phyloP scores from a whole-genome alignment of 2,888 invertebrate genomes.

The Amblyjoppa fuscipennis region DNA sequence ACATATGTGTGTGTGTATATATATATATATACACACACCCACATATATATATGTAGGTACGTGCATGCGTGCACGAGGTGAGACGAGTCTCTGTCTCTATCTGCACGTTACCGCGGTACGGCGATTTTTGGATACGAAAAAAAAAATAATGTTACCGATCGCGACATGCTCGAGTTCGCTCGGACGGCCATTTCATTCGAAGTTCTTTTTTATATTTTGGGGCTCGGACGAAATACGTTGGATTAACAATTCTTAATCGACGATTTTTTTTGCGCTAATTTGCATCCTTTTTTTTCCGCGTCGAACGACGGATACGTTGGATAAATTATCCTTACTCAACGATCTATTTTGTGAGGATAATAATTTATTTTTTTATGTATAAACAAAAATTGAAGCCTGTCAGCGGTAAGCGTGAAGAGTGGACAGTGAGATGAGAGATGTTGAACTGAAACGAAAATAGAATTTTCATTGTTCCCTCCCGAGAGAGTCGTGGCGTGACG shows the following conservation, averaged over 20 bases:
- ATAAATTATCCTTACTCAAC: not conserved
- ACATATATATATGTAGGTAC: conserved; percentile 12
- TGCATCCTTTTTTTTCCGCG: not conserved
- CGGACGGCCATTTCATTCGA: not conserved
- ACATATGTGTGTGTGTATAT: conserved; percentile 23
- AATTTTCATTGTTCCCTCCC: conserved; percentile 19
- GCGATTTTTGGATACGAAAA: conserved; percentile 50
- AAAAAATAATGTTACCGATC: conserved; percentile 12
- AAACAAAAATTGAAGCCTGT: not conserved
- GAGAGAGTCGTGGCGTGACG: conserved; percentile 54
- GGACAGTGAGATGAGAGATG: conserved; percentile 1
- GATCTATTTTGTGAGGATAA: not conserved
- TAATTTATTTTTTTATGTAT: not conserved
- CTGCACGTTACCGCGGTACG: conserved; percentile 19
- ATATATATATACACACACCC: not conserved
- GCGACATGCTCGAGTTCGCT: conserved; percentile 35
- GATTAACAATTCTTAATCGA: not conserved
- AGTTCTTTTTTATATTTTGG: not conserved
- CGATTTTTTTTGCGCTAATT: not conserved
- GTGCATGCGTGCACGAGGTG: conserved; percentile 59
- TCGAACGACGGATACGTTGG: not conserved
- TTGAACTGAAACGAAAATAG: conserved; percentile 33
- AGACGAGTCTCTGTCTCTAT: conserved; percentile 35
- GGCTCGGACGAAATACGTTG: not conserved
- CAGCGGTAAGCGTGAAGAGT: not conserved